phyloP scores from a whole-genome alignment of 2,113 vertebrate species.

The Coptodon rendalli region DNA sequence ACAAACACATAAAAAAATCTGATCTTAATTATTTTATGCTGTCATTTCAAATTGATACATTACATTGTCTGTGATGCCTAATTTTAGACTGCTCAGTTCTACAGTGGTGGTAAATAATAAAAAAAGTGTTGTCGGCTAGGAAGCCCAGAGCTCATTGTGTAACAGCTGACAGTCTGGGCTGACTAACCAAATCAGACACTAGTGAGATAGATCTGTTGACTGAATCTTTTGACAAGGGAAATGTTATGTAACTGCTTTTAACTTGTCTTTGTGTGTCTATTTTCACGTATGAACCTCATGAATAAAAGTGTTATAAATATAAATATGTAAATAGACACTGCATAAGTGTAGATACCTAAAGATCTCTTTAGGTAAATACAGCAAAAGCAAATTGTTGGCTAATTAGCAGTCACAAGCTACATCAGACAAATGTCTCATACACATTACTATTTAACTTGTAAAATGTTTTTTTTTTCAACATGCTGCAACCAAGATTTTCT shows the following conservation, averaged over 20 bases:
- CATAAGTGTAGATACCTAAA: background rate
- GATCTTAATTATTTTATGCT: constrained; percentile 8
- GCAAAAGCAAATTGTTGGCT: background rate
- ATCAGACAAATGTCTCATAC: background rate
- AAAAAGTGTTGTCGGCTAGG: constrained; percentile 3
- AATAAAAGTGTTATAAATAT: background rate
- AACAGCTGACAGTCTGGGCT: constrained; percentile 43
- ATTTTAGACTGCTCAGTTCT: constrained; percentile 22
- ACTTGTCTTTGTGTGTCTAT: constrained; percentile 19
- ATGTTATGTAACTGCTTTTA: constrained; percentile 32
- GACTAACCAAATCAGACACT: constrained; percentile 47
- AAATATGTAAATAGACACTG: background rate
- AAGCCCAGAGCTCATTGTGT: constrained; percentile 33
- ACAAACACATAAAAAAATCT: background rate
- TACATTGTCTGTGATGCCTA: constrained; percentile 12
- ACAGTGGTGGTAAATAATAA: constrained; percentile 48
- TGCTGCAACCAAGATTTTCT: background rate
- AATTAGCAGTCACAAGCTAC: background rate
- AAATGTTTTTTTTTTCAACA: background rate
- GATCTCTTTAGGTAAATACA: background rate
- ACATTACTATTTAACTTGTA: background rate
- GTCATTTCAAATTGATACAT: constrained; percentile 38
- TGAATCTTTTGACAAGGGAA: constrained; percentile 52
- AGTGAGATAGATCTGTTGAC: constrained; percentile 57
- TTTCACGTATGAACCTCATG: background rate